Evolutionary conservation across 2,113 vertebrate species (phyloP).

Genomic region (Cairina moschata): DNA sequence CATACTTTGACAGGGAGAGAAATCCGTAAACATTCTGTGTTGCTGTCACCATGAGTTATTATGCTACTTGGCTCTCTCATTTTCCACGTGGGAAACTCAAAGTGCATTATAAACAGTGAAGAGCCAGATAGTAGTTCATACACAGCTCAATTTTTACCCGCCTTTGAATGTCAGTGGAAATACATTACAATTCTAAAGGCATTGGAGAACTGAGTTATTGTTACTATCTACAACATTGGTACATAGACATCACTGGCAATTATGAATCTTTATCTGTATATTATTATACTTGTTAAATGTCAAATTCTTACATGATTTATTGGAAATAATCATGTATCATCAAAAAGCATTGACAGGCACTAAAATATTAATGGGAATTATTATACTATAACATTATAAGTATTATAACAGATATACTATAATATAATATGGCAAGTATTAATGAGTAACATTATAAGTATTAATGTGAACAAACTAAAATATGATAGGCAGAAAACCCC

Average conservation of each 20-base stretch:
- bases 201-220: neutral
- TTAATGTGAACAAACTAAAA: neutral
- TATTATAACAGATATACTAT: neutral
- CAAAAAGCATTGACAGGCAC: neutral
- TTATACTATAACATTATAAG: neutral
- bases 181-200: neutral
- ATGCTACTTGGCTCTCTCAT: neutral
- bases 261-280: neutral
- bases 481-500: neutral
- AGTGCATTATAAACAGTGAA: neutral
- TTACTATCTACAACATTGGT: neutral
- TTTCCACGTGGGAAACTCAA: slow-evolving; percentile 16
- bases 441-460: neutral
- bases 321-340: neutral
- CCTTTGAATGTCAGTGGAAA: neutral
- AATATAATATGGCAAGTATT: neutral
- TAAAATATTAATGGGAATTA: neutral
- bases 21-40: neutral
- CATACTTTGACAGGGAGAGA: neutral
- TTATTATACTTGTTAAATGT: neutral
- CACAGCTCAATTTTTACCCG: neutral
- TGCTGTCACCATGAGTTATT: neutral
- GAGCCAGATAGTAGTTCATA: neutral
- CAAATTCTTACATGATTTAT: neutral
- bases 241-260: neutral